These are phyloP conservation scores for Notolabrus celidotus DNA, from an alignment of 2,797 vertebrate genomes.

Conservation along the genomic window DNA sequence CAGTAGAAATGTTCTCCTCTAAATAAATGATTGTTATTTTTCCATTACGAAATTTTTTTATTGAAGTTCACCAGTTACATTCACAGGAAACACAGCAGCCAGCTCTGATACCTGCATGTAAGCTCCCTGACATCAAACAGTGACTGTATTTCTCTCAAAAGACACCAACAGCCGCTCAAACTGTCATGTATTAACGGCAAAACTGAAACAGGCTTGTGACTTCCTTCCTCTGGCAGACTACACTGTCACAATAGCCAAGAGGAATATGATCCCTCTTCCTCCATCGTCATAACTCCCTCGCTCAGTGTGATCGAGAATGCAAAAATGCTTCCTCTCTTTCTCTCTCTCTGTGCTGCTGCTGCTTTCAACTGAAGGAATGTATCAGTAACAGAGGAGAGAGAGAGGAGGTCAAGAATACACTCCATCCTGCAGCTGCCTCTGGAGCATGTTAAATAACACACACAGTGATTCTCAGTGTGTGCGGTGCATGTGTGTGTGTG, in stretches of 20 bases:
- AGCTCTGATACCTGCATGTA: conserved; percentile 14
- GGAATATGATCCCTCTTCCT: conserved; percentile 43
- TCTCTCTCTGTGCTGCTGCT: conserved; percentile 23
- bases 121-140: conserved; percentile 10
- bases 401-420: conserved; percentile 56
- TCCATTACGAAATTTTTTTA: background rate
- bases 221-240: conserved; percentile 48
- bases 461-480: conserved; percentile 23
- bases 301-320: conserved; percentile 24
- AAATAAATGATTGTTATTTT: conserved; percentile 4
- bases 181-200: conserved; percentile 15
- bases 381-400: conserved; percentile 41
- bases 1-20: conserved; percentile 24
- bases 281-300: conserved; percentile 19
- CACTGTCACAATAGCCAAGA: conserved; percentile 37
- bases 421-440: conserved; percentile 58
- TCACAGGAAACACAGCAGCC: background rate
- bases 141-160: conserved; percentile 14
- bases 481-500: conserved; percentile 3
- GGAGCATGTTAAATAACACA: conserved; percentile 55
- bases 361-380: conserved; percentile 62
- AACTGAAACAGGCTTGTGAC: conserved; percentile 39
- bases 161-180: conserved; percentile 9
- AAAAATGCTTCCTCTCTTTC: conserved; percentile 49
- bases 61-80: background rate